Evolutionary conservation across 1,140 invertebrate species (phyloP).

Genomic region (Drosophila bocqueti): DNA sequence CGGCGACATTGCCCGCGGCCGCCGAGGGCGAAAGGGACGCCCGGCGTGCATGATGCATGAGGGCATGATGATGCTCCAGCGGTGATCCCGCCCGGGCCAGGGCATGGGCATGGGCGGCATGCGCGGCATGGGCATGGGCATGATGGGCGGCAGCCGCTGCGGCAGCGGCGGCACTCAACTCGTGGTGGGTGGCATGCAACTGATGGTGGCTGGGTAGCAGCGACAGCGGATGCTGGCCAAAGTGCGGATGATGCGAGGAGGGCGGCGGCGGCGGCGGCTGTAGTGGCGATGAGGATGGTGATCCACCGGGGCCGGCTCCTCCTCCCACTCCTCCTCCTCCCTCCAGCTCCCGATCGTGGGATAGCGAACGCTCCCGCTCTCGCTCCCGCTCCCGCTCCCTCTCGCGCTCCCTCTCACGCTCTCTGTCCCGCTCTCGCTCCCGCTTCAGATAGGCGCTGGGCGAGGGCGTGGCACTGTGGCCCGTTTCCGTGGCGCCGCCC

Average conservation of each 20-base stretch:
- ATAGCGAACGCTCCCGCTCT: conserved; percentile 46
- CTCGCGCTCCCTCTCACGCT: conserved; percentile 26
- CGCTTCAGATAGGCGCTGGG: conserved; percentile 42
- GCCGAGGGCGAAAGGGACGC: conserved; percentile 74
- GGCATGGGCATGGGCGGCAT: conserved; percentile 59
- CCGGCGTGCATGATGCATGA: conserved; percentile 69
- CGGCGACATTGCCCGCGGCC: conserved; percentile 28
- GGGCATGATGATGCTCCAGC: conserved; percentile 71
- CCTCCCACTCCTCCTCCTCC: conserved; percentile 29
- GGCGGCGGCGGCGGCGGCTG: conserved; percentile 51
- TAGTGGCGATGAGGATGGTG: conserved; percentile 31
- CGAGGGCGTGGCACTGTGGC: conserved; percentile 58
- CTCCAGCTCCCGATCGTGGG: conserved; percentile 54
- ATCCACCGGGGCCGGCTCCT: conserved; percentile 12
- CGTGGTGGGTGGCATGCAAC: conserved; percentile 68
- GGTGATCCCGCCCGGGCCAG: conserved; percentile 73
- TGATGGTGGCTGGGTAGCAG: conserved; percentile 67
- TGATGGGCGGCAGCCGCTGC: conserved; percentile 45
- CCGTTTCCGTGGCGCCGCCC: conserved; percentile 40
- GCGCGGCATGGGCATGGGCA: conserved; percentile 41
- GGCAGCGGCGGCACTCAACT: conserved; percentile 63
- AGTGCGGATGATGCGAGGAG: conserved; percentile 64
- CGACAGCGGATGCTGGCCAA: conserved; percentile 64
- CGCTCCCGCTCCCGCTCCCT: conserved; percentile 50
- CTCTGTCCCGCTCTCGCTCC: conserved; percentile 39